Percentiles rank a stretch among this genome's conserved stretches.
Conservation (phyloP, 2,113 vertebrate genomes). For the Macrotis lagotis region DNA sequence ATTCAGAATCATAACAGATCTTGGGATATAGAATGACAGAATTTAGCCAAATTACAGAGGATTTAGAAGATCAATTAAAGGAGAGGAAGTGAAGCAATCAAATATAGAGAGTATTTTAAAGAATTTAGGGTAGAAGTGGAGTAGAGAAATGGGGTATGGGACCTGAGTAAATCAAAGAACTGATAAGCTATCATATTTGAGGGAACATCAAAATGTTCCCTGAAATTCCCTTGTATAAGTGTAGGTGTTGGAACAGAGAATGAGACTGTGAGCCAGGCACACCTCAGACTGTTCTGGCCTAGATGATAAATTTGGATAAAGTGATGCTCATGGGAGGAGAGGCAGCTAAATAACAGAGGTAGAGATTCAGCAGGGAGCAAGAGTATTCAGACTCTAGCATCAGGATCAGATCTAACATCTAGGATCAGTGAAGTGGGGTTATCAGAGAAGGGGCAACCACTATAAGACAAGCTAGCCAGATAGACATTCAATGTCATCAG, state of each 20-base stretch:
- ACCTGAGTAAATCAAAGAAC: neutral
- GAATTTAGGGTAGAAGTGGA: neutral
- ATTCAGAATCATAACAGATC: neutral
- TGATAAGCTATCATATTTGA: neutral
- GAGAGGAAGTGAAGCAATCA: neutral
- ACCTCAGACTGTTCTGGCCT: neutral
- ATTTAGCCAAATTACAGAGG: neutral
- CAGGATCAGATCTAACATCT: too few relatives aligned
- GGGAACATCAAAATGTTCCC: neutral
- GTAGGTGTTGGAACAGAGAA: neutral
- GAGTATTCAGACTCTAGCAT: neutral
- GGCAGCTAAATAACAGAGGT: neutral
- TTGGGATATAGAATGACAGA: neutral
- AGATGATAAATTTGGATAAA: neutral
- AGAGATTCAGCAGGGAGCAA: neutral
- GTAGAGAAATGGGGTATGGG: neutral
- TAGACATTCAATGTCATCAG: neutral
- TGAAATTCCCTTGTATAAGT: neutral
- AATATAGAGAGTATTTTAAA: neutral
- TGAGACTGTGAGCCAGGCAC: neutral
- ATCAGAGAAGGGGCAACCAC: neutral
- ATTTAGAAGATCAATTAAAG: neutral
- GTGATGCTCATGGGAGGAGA: neutral
- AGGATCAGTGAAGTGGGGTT: neutral
- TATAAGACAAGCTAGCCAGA: neutral